A percentile compares a stretch with the other conserved stretches of the same genome.
Conservation (phyloP, 2,888 invertebrate genomes). For the Drosophila monieri region DNA sequence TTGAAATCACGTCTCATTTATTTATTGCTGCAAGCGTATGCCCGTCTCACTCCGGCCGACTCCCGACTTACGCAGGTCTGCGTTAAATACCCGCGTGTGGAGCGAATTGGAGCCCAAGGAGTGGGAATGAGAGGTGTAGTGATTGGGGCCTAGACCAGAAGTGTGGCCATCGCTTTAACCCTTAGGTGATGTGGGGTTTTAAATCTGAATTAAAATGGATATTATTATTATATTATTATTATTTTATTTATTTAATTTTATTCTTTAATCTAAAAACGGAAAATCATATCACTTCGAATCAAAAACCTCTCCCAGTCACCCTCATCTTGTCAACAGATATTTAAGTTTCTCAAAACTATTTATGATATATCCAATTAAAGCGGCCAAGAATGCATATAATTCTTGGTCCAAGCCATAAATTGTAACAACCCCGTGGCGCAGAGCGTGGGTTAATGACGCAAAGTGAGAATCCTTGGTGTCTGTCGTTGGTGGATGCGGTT, state of each 20-base stretch:
- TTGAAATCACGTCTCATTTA: conserved; percentile 85
- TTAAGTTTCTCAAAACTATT: conserved; percentile 29
- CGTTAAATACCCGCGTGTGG: conserved; percentile 66
- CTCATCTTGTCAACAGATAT: conserved; percentile 6
- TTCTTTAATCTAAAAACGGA: no score
- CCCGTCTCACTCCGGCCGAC: conserved; percentile 24
- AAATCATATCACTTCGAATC: no score
- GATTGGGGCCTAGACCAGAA: conserved; percentile 42
- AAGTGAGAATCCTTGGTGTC: conserved; percentile 43
- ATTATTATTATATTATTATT: neutral
- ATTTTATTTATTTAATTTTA: neutral
- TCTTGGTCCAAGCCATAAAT: conserved; percentile 32
- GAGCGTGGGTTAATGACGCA: conserved; percentile 42
- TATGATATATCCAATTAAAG: conserved; percentile 38
- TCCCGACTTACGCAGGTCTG: conserved; percentile 60
- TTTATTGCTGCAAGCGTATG: conserved; percentile 82
- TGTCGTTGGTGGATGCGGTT: conserved; percentile 51
- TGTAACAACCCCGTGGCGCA: conserved; percentile 29
- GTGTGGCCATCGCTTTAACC: conserved; percentile 52
- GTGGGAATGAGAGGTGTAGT: conserved; percentile 1
- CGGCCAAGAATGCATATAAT: conserved; percentile 31
- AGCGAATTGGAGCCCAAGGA: conserved; percentile 2
- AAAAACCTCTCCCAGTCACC: neutral
- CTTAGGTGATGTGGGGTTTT: neutral
- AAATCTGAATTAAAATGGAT: neutral